Percentiles rank a stretch among this genome's conserved stretches.
Evolutionary conservation across 2,888 invertebrate species (phyloP).

Genomic region (Papilio gigon): DNA sequence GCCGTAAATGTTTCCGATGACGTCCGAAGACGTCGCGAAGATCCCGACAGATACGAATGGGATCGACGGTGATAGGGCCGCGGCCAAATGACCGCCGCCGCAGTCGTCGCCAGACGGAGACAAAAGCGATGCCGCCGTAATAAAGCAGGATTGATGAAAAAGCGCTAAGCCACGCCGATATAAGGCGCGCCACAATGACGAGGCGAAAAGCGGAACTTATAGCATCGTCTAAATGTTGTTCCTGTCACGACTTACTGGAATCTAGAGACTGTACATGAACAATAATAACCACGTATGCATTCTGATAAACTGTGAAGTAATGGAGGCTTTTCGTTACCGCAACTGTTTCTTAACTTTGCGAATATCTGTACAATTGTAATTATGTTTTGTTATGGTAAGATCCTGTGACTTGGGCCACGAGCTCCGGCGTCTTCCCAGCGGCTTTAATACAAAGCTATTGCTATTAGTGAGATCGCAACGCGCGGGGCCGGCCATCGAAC

Average conservation of each 20-base stretch:
- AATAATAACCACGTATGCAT: background rate
- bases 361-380: too few relatives aligned
- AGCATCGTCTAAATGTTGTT: background rate
- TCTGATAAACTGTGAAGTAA: background rate
- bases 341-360: too few relatives aligned
- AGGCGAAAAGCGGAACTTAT: conserved; percentile 46
- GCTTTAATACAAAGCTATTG: conserved; percentile 83
- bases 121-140: conserved; percentile 80
- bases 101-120: conserved; percentile 79
- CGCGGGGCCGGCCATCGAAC: conserved; percentile 73
- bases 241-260: background rate
- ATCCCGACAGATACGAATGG: conserved; percentile 79
- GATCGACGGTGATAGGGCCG: conserved; percentile 78
- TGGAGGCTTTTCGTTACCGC: background rate
- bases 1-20: conserved; percentile 54
- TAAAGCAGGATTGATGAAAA: conserved; percentile 84
- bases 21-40: conserved; percentile 71
- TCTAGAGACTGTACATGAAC: background rate
- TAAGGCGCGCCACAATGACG: conserved; percentile 55
- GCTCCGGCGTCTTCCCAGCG: conserved; percentile 68
- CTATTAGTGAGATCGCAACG: conserved; percentile 79
- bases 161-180: conserved; percentile 84
- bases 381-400: too few relatives aligned
- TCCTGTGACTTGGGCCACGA: conserved; percentile 68
- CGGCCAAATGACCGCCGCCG: conserved; percentile 79